A percentile compares a stretch with the other conserved stretches of the same genome.
These are phyloP conservation scores for Caenorhabditis briggsae DNA, from an alignment of 1,140 invertebrate species.

Conservation along the genomic window DNA sequence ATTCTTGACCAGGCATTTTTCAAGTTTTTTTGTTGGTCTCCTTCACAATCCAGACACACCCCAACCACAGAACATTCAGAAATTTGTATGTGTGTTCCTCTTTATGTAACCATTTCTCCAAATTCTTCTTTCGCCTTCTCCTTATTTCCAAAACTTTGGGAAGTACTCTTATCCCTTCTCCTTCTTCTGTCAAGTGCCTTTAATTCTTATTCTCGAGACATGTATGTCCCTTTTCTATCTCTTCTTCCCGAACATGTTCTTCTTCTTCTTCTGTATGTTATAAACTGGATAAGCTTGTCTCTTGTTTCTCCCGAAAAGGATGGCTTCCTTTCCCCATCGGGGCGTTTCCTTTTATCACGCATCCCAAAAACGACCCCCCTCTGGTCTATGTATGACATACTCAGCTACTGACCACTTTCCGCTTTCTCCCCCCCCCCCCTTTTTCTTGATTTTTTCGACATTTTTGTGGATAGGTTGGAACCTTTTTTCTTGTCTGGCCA, in stretches of 20 bases:
- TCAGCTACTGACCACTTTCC: conserved; percentile 6
- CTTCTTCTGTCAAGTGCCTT: conserved; percentile 16
- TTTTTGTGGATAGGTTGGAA: background rate
- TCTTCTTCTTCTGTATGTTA: conserved; percentile 38
- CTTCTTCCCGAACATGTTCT: conserved; percentile 25
- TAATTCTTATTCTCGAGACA: conserved; percentile 5
- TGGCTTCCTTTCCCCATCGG: background rate
- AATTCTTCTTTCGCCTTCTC: background rate
- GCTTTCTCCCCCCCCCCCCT: background rate
- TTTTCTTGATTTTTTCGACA: no score
- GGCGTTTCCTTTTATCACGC: conserved; percentile 52
- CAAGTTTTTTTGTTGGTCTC: no score
- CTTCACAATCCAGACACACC: background rate
- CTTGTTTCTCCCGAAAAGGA: conserved; percentile 29
- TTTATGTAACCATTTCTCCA: background rate
- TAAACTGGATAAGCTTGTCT: conserved; percentile 54
- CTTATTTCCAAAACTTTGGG: conserved; percentile 1
- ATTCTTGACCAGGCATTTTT: no score
- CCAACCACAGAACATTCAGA: background rate
- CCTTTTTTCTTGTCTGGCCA: background rate
- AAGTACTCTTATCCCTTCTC: conserved; percentile 24
- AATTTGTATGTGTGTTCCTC: background rate
- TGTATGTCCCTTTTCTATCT: background rate
- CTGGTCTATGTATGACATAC: background rate
- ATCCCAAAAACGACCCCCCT: background rate